Evolutionary conservation across 2,113 vertebrate genomes (phyloP).

Genomic region (Camarhynchus parvulus): DNA sequence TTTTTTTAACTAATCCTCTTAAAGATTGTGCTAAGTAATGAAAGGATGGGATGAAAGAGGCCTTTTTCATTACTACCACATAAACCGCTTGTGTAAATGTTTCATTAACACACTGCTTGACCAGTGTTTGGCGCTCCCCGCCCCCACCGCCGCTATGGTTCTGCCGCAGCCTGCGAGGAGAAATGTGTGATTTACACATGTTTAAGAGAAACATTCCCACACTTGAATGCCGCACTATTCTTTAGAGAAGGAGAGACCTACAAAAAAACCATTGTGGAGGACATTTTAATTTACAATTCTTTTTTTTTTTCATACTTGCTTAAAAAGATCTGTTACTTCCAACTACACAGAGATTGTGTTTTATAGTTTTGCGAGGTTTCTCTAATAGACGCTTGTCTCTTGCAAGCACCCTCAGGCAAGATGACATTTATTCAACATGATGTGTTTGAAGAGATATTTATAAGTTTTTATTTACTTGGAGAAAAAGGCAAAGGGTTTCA

Average conservation of each 20-base stretch:
- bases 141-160: not conserved
- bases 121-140: conserved; percentile 49
- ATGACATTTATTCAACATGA: conserved; percentile 40
- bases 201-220: conserved; percentile 73
- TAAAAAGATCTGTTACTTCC: conserved; percentile 60
- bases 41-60: conserved; percentile 73
- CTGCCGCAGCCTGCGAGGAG: not conserved
- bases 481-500: conserved; percentile 9
- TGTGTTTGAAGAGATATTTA: conserved; percentile 14
- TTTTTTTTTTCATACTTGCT: not conserved
- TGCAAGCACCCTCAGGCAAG: not conserved
- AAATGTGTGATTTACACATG: conserved; percentile 72
- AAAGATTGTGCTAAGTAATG: conserved; percentile 77
- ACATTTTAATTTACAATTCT: conserved; percentile 69
- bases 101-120: conserved; percentile 78
- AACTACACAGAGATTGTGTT: conserved; percentile 4
- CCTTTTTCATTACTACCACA: conserved; percentile 75
- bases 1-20: conserved; percentile 74
- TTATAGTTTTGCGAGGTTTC: conserved; percentile 24
- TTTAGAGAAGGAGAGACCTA: conserved; percentile 11
- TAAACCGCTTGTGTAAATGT: conserved; percentile 82
- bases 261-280: not conserved
- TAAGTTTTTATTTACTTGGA: conserved; percentile 11
- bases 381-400: not conserved
- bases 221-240: conserved; percentile 48